A percentile compares a stretch with the other conserved stretches of the same genome.
Conservation (phyloP, 1,140 invertebrate genomes). For the Olivierus martensii region DNA sequence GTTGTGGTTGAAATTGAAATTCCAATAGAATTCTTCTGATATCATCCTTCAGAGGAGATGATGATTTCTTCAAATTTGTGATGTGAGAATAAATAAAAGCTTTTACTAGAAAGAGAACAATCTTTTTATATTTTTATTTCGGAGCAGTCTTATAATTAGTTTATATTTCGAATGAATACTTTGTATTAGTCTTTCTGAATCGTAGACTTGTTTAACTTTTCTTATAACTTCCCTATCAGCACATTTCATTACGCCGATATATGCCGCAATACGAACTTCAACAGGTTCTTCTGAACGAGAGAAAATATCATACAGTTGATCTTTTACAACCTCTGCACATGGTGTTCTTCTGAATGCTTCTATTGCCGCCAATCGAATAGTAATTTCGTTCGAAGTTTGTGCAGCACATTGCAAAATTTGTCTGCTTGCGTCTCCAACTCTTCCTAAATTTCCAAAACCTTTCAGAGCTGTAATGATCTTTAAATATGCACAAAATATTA, state of each 20-base stretch:
- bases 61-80: too few relatives aligned
- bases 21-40: too few relatives aligned
- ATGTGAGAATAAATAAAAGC: too few relatives aligned
- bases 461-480: slow-evolving; percentile 57
- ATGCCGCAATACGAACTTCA: slow-evolving; percentile 75
- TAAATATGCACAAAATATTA: too few relatives aligned
- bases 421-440: slow-evolving; percentile 42
- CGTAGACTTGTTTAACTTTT: slow-evolving; percentile 39
- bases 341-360: slow-evolving; percentile 55
- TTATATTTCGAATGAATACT: too few relatives aligned
- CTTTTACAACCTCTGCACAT: slow-evolving; percentile 45
- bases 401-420: slow-evolving; percentile 48
- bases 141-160: too few relatives aligned
- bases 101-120: too few relatives aligned
- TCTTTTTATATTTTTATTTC: too few relatives aligned
- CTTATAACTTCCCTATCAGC: slow-evolving; percentile 54
- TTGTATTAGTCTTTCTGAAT: slow-evolving; percentile 44
- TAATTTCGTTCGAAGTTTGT: slow-evolving; percentile 45
- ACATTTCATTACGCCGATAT: slow-evolving; percentile 60
- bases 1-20: too few relatives aligned
- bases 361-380: slow-evolving; percentile 61
- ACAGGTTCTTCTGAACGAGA: slow-evolving; percentile 58
- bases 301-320: slow-evolving; percentile 38
- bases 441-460: slow-evolving; percentile 62
- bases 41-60: too few relatives aligned